Evolutionary conservation across 2,797 vertebrate genomes (phyloP).

Genomic region (Lateolabrax maculatus): DNA sequence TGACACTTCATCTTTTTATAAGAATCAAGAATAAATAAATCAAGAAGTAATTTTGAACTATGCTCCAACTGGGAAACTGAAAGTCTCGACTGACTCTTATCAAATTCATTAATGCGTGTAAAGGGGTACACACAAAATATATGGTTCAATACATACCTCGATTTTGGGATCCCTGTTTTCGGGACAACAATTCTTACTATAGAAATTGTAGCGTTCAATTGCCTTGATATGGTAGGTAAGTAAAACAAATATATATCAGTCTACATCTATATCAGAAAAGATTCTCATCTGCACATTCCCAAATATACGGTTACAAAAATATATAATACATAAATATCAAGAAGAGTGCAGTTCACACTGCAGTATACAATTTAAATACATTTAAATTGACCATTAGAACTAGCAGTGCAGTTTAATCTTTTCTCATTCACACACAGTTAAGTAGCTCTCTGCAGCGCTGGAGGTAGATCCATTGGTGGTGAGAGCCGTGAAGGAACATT

Average conservation of each 20-base stretch:
- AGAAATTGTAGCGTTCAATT: background rate
- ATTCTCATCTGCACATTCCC: background rate
- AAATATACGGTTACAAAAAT: no score
- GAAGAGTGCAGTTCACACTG: background rate
- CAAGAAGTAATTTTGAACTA: constrained; percentile 7
- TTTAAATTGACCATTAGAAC: no score
- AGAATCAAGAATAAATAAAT: constrained; percentile 4
- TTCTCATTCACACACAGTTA: background rate
- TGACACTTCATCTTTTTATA: background rate
- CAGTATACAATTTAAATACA: no score
- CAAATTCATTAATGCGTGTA: background rate
- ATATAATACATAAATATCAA: no score
- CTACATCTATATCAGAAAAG: background rate
- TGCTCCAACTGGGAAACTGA: background rate
- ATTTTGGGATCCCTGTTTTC: background rate
- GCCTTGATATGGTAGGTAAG: background rate
- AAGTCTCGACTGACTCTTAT: background rate
- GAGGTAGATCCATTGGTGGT: background rate
- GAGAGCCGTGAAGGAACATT: background rate
- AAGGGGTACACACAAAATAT: background rate
- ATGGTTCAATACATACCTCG: background rate
- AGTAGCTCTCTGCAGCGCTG: background rate
- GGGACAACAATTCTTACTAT: background rate
- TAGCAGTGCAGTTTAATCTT: background rate
- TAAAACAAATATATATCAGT: background rate